Conservation (phyloP, 2,888 invertebrate species). For the Parapristionchus giblindavisi region DNA sequence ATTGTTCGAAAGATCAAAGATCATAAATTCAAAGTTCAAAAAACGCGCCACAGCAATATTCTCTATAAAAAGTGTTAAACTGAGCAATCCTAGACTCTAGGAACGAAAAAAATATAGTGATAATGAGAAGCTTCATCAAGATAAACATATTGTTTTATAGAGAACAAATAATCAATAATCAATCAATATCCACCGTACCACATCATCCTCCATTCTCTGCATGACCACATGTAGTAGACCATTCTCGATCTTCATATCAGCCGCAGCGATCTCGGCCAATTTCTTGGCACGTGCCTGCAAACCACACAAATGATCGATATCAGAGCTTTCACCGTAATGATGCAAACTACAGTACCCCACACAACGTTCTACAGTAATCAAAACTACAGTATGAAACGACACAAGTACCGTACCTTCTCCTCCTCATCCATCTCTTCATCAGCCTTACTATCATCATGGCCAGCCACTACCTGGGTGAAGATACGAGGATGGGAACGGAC, state of each 20-base stretch:
- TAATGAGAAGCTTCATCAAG: no score
- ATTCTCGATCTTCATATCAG: constrained; percentile 28
- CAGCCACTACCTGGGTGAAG: neutral
- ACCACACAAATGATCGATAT: neutral
- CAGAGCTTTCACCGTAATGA: no score
- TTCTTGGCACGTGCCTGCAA: constrained; percentile 12
- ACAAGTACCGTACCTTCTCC: constrained; percentile 2
- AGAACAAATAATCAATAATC: neutral
- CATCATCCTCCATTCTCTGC: constrained; percentile 28
- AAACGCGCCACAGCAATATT: no score
- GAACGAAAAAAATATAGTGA: no score
- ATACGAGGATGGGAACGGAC: constrained; percentile 9
- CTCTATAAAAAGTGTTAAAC: no score
- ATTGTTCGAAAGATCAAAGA: no score
- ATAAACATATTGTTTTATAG: no score
- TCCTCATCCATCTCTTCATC: constrained; percentile 8
- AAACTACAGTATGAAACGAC: no score
- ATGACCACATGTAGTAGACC: constrained; percentile 11
- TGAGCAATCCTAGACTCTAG: no score
- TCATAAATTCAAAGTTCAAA: no score
- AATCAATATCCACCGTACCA: neutral
- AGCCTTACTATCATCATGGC: neutral
- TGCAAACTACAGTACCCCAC: no score
- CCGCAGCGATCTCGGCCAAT: constrained; percentile 24
- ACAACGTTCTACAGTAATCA: no score